phyloP scores from a whole-genome alignment of 2,888 invertebrate genomes.

The Eutolmus rufibarbis region DNA sequence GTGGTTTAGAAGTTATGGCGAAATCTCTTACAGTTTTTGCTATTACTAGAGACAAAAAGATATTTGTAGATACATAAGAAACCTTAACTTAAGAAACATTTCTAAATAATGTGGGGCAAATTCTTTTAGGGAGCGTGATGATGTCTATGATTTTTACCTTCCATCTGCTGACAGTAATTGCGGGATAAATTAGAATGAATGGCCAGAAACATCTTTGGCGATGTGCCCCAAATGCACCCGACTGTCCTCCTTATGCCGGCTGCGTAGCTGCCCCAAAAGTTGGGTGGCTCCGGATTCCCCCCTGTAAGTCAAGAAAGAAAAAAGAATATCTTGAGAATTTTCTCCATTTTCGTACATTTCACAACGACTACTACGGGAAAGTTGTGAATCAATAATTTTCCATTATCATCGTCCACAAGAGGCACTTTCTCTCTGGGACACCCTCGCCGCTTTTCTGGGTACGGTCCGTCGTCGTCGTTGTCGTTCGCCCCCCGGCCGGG shows the following conservation, averaged over 20 bases:
- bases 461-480: background rate
- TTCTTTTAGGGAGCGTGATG: background rate
- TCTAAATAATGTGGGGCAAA: background rate
- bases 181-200: background rate
- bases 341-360: background rate
- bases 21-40: too few relatives aligned
- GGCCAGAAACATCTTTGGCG: background rate
- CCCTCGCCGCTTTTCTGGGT: background rate
- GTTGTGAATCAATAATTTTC: constrained; percentile 6
- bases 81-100: background rate
- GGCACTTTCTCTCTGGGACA: constrained; percentile 20
- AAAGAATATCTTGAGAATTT: background rate
- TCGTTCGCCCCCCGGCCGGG: background rate
- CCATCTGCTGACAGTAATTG: background rate
- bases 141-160: background rate
- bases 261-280: background rate
- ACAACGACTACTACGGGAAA: background rate
- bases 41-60: background rate
- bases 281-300: background rate
- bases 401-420: background rate
- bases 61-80: background rate
- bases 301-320: background rate
- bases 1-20: too few relatives aligned
- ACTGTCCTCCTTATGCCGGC: background rate
- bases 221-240: background rate